Base-by-base conservation (phyloP, 1,140 invertebrate species). In the Drosophila pruinosa region DNA sequence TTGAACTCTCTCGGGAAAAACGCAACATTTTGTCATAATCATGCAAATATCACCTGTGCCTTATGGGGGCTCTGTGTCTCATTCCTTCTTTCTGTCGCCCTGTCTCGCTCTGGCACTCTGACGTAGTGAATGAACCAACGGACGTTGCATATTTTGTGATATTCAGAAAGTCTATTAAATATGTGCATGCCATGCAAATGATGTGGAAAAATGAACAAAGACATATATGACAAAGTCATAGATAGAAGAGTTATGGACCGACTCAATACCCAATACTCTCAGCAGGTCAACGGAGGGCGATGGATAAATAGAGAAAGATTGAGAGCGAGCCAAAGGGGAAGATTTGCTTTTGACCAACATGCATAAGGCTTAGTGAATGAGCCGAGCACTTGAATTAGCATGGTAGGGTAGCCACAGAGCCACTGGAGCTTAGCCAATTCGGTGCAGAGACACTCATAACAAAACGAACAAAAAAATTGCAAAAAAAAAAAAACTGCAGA, bases 11-110 rank as follows among this genome's bases (percentile, higher is more conserved):
- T 4, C 3, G 26, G 14, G 58, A 21, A 10, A 53, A 24, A 70
- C 59, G 58, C 48, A 57, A 71, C 73, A 62, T 69, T 74, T 85
- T 67, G 70, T 64, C 79, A 75, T 88, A 79, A 88, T 79, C 81
- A 86, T 86, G 81, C 82, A 86, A 86, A 86, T 86, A 75, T 86
- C 81, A 86, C 82, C 81, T 86, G 81, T 61, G 28, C 58, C 21
- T 77, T 24, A 54, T n/a, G 41, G 36, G 31, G 31, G 8, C 12
- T 50, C 24, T 17, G 2, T 31, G 3, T 19, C 24, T 22, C 6
- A 7, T 10, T 39, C 8, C 24, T 2, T 15, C 8, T 26, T 14
- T 54, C 17, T 7, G 6, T 22, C 17, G 4, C 4, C 12, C 48
- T 7, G 10, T 34, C 7, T 19, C 48, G 4, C 14, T 43, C 6